phyloP scores from a whole-genome alignment of 2,113 vertebrate species.

The Hippocampus barbouri region DNA sequence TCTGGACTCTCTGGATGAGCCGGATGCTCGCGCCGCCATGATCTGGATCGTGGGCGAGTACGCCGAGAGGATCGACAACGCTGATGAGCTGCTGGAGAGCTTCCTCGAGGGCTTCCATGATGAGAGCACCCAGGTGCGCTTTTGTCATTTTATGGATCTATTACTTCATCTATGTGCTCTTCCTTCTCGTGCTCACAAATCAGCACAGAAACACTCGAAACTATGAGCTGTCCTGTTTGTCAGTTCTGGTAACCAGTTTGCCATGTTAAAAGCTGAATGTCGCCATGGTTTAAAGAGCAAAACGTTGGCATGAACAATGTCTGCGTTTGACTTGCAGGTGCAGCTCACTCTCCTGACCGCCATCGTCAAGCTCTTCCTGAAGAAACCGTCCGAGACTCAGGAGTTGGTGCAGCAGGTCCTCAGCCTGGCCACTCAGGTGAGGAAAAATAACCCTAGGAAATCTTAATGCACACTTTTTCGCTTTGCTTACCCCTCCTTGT shows the following conservation, averaged over 20 bases:
- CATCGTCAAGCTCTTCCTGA: conserved; percentile 94
- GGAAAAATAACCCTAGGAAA: neutral
- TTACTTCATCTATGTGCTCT: too few species aligned
- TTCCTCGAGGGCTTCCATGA: conserved; percentile 98
- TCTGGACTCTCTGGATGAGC: conserved; percentile 94
- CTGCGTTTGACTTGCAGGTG: conserved; percentile 70
- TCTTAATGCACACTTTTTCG: too few species aligned
- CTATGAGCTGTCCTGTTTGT: too few species aligned
- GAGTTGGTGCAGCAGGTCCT: conserved; percentile 95
- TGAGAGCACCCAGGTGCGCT: conserved; percentile 91
- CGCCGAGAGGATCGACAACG: conserved; percentile 95
- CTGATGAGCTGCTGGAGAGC: conserved; percentile 94
- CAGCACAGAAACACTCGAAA: neutral
- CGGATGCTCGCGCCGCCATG: conserved; percentile 96
- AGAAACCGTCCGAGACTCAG: conserved; percentile 96
- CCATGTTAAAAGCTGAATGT: too few species aligned
- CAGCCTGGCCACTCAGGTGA: conserved; percentile 94
- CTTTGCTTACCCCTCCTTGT: too few species aligned
- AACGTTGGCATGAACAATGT: neutral
- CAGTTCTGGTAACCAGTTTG: neutral
- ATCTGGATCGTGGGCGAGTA: conserved; percentile 99
- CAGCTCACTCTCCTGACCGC: conserved; percentile 93
- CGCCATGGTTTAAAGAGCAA: too few species aligned
- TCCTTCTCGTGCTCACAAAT: too few species aligned
- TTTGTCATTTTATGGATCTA: neutral